Evolutionary conservation across 2,113 vertebrate species (phyloP).

Genomic region (Haliaeetus leucogaster): DNA sequence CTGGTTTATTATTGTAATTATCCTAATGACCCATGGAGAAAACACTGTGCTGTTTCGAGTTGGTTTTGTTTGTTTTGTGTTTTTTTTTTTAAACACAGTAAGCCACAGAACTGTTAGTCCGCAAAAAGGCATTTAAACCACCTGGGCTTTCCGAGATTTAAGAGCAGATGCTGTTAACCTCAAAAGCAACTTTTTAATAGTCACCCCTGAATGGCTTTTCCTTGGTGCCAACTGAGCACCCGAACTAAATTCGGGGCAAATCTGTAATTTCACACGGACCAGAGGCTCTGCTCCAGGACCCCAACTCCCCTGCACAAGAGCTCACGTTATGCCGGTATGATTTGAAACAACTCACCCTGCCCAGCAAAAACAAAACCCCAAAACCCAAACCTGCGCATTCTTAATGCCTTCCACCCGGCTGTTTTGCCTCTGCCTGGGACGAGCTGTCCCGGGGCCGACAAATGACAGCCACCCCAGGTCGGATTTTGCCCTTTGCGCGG

Average conservation of each 20-base stretch:
- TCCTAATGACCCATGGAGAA: background rate
- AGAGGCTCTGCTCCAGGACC: background rate
- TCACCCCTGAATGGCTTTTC: rapidly evolving
- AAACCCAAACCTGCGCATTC: no score
- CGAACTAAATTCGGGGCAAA: rapidly evolving
- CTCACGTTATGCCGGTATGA: rapidly evolving
- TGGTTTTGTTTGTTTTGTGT: no score
- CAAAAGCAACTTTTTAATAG: background rate
- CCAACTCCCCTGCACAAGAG: no score
- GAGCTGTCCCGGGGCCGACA: background rate
- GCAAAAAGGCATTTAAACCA: background rate
- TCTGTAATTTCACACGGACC: rapidly evolving
- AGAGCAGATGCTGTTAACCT: rapidly evolving
- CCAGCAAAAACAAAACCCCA: no score
- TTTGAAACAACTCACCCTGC: background rate
- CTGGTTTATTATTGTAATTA: background rate
- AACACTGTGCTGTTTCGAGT: background rate
- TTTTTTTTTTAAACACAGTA: background rate
- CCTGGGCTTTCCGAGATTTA: background rate
- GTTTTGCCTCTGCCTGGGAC: no score
- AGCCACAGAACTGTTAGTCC: background rate
- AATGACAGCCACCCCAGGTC: no score
- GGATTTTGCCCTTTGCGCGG: background rate
- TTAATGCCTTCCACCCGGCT: background rate
- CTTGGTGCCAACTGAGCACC: no score